These are phyloP conservation scores for Phataginus tricuspis DNA, from an alignment of 2,797 vertebrate genomes.

Conservation along the genomic window DNA sequence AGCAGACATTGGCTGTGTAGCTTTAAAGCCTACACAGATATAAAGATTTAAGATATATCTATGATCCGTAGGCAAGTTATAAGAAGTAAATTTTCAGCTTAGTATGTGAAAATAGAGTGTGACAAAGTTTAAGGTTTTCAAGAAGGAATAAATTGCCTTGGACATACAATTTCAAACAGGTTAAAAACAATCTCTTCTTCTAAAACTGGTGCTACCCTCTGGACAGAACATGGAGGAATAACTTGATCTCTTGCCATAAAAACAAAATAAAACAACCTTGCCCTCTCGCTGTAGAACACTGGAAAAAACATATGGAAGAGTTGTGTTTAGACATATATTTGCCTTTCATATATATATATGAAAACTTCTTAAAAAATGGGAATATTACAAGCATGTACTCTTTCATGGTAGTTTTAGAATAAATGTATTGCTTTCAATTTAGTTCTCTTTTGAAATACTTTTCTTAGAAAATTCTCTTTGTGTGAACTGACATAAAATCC, in stretches of 20 bases:
- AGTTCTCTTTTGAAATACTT: background rate
- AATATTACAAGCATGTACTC: background rate
- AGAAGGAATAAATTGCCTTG: background rate
- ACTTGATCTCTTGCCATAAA: background rate
- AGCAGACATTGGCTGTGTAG: background rate
- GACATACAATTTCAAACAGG: background rate
- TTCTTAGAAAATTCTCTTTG: background rate
- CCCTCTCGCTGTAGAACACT: background rate
- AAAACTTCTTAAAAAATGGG: background rate
- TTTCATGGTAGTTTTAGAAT: slow-evolving; percentile 22
- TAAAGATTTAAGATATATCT: background rate
- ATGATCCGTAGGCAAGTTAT: background rate
- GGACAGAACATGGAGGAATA: background rate
- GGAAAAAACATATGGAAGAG: background rate
- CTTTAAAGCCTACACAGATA: background rate
- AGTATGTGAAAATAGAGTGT: background rate
- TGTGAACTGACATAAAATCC: background rate
- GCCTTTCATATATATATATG: background rate
- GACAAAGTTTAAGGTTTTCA: background rate
- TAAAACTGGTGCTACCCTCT: background rate
- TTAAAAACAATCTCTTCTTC: background rate
- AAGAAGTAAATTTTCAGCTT: background rate
- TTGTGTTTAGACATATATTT: background rate
- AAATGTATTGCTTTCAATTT: slow-evolving; percentile 15
- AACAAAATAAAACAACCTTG: background rate